Evolutionary conservation across 2,888 invertebrate genomes (phyloP).

Genomic region (Hemicrepidius hirtus): DNA sequence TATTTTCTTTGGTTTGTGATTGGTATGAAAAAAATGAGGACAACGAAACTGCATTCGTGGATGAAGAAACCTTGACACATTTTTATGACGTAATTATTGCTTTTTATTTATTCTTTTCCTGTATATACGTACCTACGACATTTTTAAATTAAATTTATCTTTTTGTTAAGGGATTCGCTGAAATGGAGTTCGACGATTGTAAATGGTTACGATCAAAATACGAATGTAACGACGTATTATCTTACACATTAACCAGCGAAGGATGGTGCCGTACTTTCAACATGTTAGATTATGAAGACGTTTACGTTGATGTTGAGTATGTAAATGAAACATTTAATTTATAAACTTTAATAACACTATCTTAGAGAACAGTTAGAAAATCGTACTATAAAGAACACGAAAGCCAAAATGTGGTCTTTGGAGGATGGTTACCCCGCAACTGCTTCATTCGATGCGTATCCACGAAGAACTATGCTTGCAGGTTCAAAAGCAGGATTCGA

Average conservation of each 20-base stretch:
- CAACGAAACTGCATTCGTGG: background rate
- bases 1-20: slow-evolving; percentile 36
- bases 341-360: background rate
- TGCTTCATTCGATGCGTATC: slow-evolving; percentile 76
- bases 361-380: background rate
- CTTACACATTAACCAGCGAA: slow-evolving; percentile 80
- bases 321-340: background rate
- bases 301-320: slow-evolving; percentile 60
- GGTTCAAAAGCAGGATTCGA: slow-evolving; percentile 66
- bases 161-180: background rate
- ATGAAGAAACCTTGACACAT: background rate
- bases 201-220: slow-evolving; percentile 58
- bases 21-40: slow-evolving; percentile 13
- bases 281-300: slow-evolving; percentile 75
- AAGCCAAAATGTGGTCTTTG: slow-evolving; percentile 75
- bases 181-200: background rate
- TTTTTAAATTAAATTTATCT: too few relatives aligned
- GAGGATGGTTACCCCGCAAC: slow-evolving; percentile 77
- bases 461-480: slow-evolving; percentile 75
- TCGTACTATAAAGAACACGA: background rate
- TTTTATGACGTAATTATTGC: background rate
- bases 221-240: background rate
- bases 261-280: slow-evolving; percentile 84
- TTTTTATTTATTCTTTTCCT: too few relatives aligned
- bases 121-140: too few relatives aligned